phyloP scores from a whole-genome alignment of 2,888 invertebrate species.

The Drosophila kuntzei region DNA sequence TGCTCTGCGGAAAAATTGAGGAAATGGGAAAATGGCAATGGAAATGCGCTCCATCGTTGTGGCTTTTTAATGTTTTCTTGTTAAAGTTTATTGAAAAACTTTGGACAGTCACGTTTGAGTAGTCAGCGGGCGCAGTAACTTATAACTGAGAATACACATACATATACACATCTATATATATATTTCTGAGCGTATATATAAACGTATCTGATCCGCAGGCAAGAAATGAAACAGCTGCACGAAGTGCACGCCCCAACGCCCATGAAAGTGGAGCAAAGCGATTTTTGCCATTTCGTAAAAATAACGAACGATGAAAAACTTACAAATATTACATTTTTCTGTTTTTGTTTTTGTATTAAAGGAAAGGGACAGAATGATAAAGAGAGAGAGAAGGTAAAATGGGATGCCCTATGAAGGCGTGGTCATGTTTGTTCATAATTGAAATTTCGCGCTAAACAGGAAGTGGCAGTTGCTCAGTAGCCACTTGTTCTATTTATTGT shows the following conservation, averaged over 20 bases:
- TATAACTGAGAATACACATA: slow-evolving; percentile 44
- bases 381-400: neutral
- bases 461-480: slow-evolving; percentile 56
- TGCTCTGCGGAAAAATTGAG: neutral
- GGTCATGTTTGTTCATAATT: slow-evolving; percentile 74
- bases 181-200: slow-evolving; percentile 1
- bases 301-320: slow-evolving; percentile 28
- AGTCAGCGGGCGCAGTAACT: slow-evolving; percentile 73
- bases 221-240: slow-evolving; percentile 76
- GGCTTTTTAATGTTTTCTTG: slow-evolving; percentile 82
- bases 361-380: neutral
- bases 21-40: slow-evolving; percentile 48
- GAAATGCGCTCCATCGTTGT: slow-evolving; percentile 70
- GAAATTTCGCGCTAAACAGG: slow-evolving; percentile 81
- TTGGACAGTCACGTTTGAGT: slow-evolving; percentile 81
- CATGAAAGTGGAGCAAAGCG: slow-evolving; percentile 70
- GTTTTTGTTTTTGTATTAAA: slow-evolving; percentile 25
- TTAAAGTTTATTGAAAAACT: slow-evolving; percentile 82
- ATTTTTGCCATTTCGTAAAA: slow-evolving; percentile 55
- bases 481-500: slow-evolving; percentile 62
- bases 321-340: slow-evolving; percentile 60
- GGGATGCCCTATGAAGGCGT: slow-evolving; percentile 15
- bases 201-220: slow-evolving; percentile 32
- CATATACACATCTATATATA: slow-evolving; percentile 12
- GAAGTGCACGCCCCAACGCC: slow-evolving; percentile 70